Conservation (phyloP, 2,113 vertebrate genomes). For the crab-eating macaque (Macaca fascicularis) region T2T-MFA8v1.1 NC_088388.1:93096501-93097000, state of each 20-base stretch:
- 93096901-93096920: too few species aligned
- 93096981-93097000: not conserved
- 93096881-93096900: too few species aligned
- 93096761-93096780: conserved; percentile 16
- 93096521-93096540: not conserved
- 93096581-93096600: not conserved
- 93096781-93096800: not conserved
- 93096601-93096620: not conserved
- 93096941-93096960: not conserved
- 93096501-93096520: not conserved
- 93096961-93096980: not conserved
- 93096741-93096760: not conserved
- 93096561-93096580: not conserved
- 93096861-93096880: too few species aligned
- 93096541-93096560: not conserved
- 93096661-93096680: not conserved
- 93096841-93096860: too few species aligned
- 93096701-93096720: not conserved
- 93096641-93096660: not conserved
- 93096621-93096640: conserved; percentile 10
- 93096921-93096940: too few species aligned
- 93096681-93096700: not conserved
- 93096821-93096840: too few species aligned
- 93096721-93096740: not conserved
- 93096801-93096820: too few species aligned